Percentiles rank a stretch among this genome's conserved stretches.
These are phyloP conservation scores for Actinostola sp. DNA, from an alignment of 92 coral and sea anemone species.

Conservation along the genomic window DNA sequence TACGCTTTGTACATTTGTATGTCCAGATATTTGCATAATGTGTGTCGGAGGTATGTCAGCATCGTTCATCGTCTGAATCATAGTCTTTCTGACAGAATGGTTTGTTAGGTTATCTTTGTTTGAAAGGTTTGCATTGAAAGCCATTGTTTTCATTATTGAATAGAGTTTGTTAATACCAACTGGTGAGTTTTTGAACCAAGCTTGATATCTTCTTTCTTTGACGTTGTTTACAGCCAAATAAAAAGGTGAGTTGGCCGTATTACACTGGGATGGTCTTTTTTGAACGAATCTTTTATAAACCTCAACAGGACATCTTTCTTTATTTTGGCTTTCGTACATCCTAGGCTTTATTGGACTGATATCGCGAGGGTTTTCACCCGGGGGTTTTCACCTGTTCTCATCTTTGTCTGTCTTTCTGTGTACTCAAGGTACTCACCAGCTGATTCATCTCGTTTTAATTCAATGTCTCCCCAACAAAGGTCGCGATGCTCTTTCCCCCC, in stretches of 20 bases:
- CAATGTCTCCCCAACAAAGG: constrained; percentile 44
- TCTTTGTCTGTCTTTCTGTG: constrained; percentile 43
- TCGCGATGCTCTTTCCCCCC: constrained; percentile 47
- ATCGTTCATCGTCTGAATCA: constrained; percentile 23
- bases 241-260: constrained; percentile 10
- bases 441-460: constrained; percentile 21
- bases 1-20: too few relatives aligned
- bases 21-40: too few relatives aligned
- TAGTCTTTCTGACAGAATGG: not conserved
- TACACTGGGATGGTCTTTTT: constrained; percentile 16
- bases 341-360: constrained; percentile 41
- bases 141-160: constrained; percentile 23
- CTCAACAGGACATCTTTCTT: constrained; percentile 32
- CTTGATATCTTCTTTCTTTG: too few relatives aligned
- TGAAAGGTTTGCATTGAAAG: constrained; percentile 7
- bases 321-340: constrained; percentile 29
- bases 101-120: constrained; percentile 9
- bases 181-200: constrained; percentile 26
- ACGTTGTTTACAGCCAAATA: constrained; percentile 22
- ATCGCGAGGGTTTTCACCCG: too few relatives aligned
- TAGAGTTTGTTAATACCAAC: constrained; percentile 22
- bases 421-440: constrained; percentile 35
- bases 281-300: constrained; percentile 14
- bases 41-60: constrained; percentile 19
- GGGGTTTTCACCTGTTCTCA: constrained; percentile 49